phyloP scores from a whole-genome alignment of 2,797 vertebrate genomes.

The Lepidocolaptes lacrymiger region DNA sequence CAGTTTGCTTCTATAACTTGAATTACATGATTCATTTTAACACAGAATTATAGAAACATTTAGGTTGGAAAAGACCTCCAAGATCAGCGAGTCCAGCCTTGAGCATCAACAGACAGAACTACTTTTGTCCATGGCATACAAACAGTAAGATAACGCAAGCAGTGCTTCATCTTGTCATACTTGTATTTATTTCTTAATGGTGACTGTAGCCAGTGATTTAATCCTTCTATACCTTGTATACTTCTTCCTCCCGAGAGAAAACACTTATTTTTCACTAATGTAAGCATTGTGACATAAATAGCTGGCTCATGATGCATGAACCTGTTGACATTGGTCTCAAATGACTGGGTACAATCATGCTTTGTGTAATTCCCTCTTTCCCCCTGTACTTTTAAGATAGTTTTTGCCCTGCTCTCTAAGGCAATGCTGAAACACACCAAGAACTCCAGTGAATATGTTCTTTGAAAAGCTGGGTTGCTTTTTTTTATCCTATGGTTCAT shows the following conservation, averaged over 20 bases:
- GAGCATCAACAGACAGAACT: not conserved
- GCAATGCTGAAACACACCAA: not conserved
- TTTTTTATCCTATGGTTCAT: not conserved
- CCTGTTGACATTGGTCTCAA: conserved; percentile 40
- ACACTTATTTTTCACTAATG: not conserved
- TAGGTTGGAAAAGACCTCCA: not conserved
- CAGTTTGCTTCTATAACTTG: not conserved
- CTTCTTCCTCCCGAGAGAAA: not conserved
- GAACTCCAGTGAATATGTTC: not conserved
- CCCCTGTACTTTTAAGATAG: not conserved
- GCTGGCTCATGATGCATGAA: not conserved
- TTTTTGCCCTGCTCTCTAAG: not conserved
- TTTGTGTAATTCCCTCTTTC: not conserved
- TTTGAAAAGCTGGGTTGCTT: not conserved
- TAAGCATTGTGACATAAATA: not conserved
- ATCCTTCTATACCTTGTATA: not conserved
- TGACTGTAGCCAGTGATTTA: not conserved
- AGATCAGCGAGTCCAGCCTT: not conserved
- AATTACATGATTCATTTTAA: not conserved
- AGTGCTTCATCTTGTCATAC: not conserved
- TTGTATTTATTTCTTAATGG: not conserved
- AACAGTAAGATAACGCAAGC: not conserved
- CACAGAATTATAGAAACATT: not conserved
- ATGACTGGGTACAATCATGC: conserved; percentile 18
- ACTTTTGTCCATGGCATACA: not conserved